Evolutionary conservation across 2,797 vertebrate genomes (phyloP).

Genomic region (Danio choprae): DNA sequence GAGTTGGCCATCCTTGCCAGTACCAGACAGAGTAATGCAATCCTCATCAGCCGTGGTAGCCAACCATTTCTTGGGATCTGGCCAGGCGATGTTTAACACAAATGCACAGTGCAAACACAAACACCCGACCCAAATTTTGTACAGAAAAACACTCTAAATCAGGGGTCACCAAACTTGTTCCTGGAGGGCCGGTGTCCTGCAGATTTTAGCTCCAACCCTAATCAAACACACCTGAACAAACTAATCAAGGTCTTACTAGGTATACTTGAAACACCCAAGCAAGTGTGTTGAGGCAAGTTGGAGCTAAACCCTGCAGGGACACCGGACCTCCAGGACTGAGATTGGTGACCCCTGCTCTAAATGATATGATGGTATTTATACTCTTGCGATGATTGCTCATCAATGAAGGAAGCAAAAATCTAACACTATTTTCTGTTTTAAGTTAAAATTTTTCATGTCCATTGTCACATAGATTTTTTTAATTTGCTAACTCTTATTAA

Average conservation of each 20-base stretch:
- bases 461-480: no score
- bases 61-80: slow-evolving; percentile 60
- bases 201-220: no score
- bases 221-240: no score
- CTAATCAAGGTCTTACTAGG: no score
- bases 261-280: no score
- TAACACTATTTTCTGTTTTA: not conserved
- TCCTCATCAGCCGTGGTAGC: slow-evolving; percentile 65
- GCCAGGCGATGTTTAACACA: slow-evolving; percentile 60
- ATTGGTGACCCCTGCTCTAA: no score
- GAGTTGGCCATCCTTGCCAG: slow-evolving; percentile 53
- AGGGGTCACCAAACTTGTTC: no score
- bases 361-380: slow-evolving; percentile 29
- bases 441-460: not conserved
- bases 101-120: slow-evolving; percentile 50
- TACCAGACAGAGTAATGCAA: slow-evolving; percentile 68
- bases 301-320: no score
- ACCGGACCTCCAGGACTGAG: no score
- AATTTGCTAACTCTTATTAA: not conserved
- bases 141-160: slow-evolving; percentile 54
- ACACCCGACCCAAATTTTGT: slow-evolving; percentile 57
- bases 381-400: slow-evolving; percentile 10
- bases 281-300: no score
- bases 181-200: no score
- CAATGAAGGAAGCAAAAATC: not conserved